Evolutionary conservation across 2,888 invertebrate genomes (phyloP).

Genomic region (Heliconius sara): DNA sequence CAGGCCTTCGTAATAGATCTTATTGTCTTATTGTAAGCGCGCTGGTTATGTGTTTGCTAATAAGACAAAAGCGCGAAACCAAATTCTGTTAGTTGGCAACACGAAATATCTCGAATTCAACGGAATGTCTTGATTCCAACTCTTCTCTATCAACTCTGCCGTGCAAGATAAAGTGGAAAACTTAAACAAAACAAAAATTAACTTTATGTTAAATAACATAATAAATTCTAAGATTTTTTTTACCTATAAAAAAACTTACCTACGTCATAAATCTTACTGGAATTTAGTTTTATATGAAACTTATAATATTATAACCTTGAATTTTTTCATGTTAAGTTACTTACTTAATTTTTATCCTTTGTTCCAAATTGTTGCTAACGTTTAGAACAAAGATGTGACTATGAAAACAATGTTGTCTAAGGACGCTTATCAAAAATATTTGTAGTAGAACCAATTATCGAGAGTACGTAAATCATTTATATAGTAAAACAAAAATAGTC

Average conservation of each 20-base stretch:
- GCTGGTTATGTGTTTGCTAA: too few species aligned
- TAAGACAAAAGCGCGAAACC: too few species aligned
- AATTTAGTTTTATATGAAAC: background rate
- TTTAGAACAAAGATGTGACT: background rate
- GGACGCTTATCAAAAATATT: constrained; percentile 9
- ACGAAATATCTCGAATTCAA: too few species aligned
- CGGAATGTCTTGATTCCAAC: too few species aligned
- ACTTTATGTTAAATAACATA: background rate
- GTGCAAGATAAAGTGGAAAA: background rate
- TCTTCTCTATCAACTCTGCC: too few species aligned
- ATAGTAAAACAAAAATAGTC: background rate
- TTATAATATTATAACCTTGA: background rate
- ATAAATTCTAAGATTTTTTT: background rate
- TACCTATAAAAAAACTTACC: background rate
- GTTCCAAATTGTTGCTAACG: background rate
- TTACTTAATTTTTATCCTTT: background rate
- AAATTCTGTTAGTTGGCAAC: too few species aligned
- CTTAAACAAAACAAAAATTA: background rate
- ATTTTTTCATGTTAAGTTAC: background rate
- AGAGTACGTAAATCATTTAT: constrained; percentile 4
- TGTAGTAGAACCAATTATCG: constrained; percentile 9
- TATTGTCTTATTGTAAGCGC: too few species aligned
- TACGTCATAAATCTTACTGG: background rate
- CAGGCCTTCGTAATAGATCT: too few species aligned
- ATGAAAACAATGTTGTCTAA: background rate